Evolutionary conservation across 2,888 invertebrate genomes (phyloP).

Genomic region (Polydrusus cervinus): DNA sequence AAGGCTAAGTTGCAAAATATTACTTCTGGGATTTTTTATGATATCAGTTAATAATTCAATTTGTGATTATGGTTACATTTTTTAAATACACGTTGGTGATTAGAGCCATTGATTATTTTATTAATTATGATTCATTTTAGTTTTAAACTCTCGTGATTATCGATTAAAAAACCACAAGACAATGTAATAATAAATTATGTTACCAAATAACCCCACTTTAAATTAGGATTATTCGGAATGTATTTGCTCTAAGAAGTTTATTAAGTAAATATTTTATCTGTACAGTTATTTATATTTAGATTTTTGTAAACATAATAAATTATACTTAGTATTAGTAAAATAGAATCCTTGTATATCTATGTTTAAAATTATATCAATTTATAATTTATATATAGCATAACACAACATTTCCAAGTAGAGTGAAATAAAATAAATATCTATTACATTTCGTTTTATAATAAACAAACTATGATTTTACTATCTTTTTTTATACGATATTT

Average conservation of each 20-base stretch:
- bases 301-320: slow-evolving; percentile 17
- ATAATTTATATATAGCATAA: background rate
- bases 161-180: background rate
- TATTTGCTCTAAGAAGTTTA: background rate
- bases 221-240: background rate
- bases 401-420: too few species aligned
- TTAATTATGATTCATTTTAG: too few species aligned
- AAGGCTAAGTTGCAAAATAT: too few species aligned
- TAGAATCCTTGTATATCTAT: background rate
- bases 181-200: background rate
- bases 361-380: background rate
- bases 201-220: background rate
- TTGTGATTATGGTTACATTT: too few species aligned
- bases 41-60: too few species aligned
- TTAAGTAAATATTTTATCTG: slow-evolving; percentile 1
- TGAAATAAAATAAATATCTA: too few species aligned
- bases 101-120: too few species aligned
- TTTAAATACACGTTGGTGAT: too few species aligned
- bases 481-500: too few species aligned
- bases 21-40: too few species aligned
- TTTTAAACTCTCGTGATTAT: background rate
- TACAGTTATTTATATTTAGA: slow-evolving; percentile 25
- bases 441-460: too few species aligned
- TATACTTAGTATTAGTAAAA: slow-evolving; percentile 6
- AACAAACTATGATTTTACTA: too few species aligned